Conservation (phyloP, 1,140 invertebrate genomes). For the Augochlora pura region DNA sequence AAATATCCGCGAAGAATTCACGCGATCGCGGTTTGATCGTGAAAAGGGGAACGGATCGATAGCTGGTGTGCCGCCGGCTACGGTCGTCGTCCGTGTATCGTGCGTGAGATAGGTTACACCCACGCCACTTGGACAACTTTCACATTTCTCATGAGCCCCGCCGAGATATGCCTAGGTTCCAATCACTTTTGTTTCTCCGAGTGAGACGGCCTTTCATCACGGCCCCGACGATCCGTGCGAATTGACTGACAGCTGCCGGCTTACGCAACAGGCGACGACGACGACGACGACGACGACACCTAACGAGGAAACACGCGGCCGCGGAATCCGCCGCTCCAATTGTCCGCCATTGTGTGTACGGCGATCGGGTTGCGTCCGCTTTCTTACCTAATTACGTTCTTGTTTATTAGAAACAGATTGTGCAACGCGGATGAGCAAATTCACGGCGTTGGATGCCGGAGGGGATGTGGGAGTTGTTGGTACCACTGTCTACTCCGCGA, state of each 20-base stretch:
- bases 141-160: conserved; percentile 67
- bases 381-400: conserved; percentile 10
- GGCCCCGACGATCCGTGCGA: conserved; percentile 56
- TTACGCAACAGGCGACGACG: conserved; percentile 42
- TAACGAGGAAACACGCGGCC: too few relatives aligned
- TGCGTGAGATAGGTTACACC: conserved; percentile 68
- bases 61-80: background rate
- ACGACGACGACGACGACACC: conserved; percentile 10
- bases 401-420: background rate
- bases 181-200: conserved; percentile 37
- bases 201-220: conserved; percentile 25
- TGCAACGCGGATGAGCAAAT: background rate
- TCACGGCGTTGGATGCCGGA: too few relatives aligned
- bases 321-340: conserved; percentile 44
- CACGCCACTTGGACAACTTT: conserved; percentile 59
- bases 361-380: background rate
- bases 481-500: background rate
- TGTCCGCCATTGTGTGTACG: conserved; percentile 40
- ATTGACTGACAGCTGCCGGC: conserved; percentile 31
- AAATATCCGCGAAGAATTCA: background rate
- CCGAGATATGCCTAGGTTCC: conserved; percentile 34
- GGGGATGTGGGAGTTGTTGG: background rate
- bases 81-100: conserved; percentile 16
- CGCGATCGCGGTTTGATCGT: background rate
- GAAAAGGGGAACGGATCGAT: conserved; percentile 11